phyloP scores from a whole-genome alignment of 2,888 invertebrate species.

The Ametastegia equiseti region DNA sequence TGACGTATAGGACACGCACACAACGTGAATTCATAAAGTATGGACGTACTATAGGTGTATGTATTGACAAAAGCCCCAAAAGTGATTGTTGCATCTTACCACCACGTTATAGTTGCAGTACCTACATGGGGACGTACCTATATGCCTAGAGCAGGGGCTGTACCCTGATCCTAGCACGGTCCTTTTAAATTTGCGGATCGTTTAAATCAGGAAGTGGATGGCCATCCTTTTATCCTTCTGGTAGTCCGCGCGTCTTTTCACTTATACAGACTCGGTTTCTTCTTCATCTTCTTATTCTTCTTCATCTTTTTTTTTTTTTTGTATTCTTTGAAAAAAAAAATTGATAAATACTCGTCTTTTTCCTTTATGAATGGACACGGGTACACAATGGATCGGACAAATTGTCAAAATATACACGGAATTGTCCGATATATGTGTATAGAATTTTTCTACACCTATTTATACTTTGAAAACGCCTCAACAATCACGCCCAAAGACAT shows the following conservation, averaged over 20 bases:
- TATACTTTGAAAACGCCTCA: no score
- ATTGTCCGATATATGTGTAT: background rate
- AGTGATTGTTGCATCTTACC: constrained; percentile 8
- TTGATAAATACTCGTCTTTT: constrained; percentile 48
- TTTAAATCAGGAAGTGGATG: background rate
- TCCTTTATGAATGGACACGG: no score
- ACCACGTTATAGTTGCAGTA: no score
- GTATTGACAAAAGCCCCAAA: background rate
- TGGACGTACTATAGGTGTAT: no score
- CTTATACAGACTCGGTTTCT: no score
- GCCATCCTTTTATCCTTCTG: background rate
- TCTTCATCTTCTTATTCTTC: background rate
- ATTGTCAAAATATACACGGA: constrained; percentile 58
- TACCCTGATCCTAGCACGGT: no score
- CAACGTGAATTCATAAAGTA: background rate
- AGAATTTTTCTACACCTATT: constrained; percentile 42
- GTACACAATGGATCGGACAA: constrained; percentile 50
- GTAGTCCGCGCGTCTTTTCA: background rate
- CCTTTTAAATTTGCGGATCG: background rate
- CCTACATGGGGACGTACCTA: no score
- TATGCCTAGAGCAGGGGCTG: no score
- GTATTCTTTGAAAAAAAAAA: background rate
- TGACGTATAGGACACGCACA: background rate
- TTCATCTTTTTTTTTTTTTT: background rate
- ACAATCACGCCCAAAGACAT: no score